Evolutionary conservation across 2,113 vertebrate species (phyloP), one percentile per base, ranked within the genome.

Genomic region (Ellobius talpinus): DNA sequence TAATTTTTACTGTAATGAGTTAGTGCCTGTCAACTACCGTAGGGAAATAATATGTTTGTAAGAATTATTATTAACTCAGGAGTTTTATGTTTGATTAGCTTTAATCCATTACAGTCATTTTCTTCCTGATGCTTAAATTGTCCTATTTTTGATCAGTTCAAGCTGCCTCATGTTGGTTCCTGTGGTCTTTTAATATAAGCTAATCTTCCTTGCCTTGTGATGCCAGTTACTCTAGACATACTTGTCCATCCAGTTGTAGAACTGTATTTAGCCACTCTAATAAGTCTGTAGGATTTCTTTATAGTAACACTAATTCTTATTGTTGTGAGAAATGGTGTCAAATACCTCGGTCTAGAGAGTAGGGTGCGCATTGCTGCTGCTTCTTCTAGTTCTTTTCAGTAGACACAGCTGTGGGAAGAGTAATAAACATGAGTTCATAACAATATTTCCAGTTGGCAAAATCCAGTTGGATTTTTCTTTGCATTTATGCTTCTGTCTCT

Each of bases 41-140:
- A 92, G 68, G 36, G 16, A 94, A 81, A 17, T 93, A 76, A 89
- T 73, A 63, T 39, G n/a, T 79, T 72, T 81, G 88, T 31, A 88
- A 76, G 45, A 82, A 73, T 81, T 23, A 42, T 94, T 89, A 86
- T 82, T 63, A 97, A 91, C 36, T 88, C 16, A 11, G 7, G 39
- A 94, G 93, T 96, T 89, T 70, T 76, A 76, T 81, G 85, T 61
- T 90, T 90, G 42, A 73, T 87, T 94, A 87, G 65, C 55, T 91
- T 97, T 92, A 85, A 42, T 94, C 39, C 39, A 55, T 86, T 94
- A 52, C 0, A 65, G 6, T 93, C 14, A 45, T 88, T 94, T 77
- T 78, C 55, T 79, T 92, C 79, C 86, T 82, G 11, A 78, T 95
- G 82, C 21, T 89, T 70, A 77, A 76, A 74, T 82, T 89, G 7